Percentiles rank a stretch among this genome's conserved stretches.
phyloP scores from a whole-genome alignment of 2,888 invertebrate species.

The Lasioglossum villosulum region DNA sequence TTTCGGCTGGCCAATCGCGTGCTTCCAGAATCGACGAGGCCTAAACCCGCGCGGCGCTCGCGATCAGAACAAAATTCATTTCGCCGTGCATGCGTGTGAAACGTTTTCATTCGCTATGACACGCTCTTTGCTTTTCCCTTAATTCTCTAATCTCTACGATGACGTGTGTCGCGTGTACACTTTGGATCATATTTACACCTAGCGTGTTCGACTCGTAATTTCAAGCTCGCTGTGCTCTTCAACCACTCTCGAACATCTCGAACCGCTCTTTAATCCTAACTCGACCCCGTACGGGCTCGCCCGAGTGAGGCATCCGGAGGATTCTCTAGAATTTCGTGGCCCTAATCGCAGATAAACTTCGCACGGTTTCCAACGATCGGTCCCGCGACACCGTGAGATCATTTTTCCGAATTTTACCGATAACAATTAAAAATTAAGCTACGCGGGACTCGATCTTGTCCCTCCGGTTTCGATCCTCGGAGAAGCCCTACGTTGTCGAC shows the following conservation, averaged over 20 bases:
- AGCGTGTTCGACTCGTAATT: conserved; percentile 35
- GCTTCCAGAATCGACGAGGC: conserved; percentile 76
- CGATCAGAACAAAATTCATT: conserved; percentile 25
- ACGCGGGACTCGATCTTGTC: conserved; percentile 41
- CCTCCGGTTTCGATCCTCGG: not conserved
- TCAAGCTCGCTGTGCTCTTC: not conserved
- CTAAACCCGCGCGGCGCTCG: conserved; percentile 63
- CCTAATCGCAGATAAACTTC: conserved; percentile 27
- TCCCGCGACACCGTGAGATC: conserved; percentile 10
- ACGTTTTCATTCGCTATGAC: not conserved
- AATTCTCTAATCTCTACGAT: conserved; percentile 14
- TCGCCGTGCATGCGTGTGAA: not conserved
- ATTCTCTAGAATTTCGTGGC: conserved; percentile 40
- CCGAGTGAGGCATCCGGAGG: conserved; percentile 42
- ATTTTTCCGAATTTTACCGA: conserved; percentile 22
- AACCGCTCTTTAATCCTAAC: conserved; percentile 43
- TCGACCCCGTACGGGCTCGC: conserved; percentile 59
- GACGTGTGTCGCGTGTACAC: not conserved
- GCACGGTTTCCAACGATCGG: conserved; percentile 21
- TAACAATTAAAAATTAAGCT: conserved; percentile 1
- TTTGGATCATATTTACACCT: conserved; percentile 5
- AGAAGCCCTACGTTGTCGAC: conserved; percentile 50
- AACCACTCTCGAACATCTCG: conserved; percentile 49
- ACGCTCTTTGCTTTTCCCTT: conserved; percentile 1
- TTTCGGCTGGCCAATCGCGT: conserved; percentile 78